Evolutionary conservation across 2,888 invertebrate genomes (phyloP).

Genomic region (Acanthoscelides obtectus): DNA sequence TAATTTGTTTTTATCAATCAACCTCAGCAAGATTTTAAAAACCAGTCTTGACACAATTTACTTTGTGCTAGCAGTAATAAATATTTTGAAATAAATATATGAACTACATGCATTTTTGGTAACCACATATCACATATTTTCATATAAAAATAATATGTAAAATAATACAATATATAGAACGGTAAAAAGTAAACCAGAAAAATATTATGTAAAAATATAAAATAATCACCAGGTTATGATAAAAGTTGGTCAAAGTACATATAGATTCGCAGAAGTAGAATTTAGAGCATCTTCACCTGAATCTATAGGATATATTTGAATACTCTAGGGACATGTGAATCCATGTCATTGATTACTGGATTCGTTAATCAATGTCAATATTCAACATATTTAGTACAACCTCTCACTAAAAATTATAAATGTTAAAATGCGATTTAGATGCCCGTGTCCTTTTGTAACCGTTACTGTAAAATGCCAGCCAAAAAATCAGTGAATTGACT

Average conservation of each 20-base stretch:
- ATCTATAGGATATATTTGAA: no score
- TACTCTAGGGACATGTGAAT: no score
- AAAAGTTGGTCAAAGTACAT: background rate
- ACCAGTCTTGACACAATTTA: background rate
- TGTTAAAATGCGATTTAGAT: no score
- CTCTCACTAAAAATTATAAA: no score
- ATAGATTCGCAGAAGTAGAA: background rate
- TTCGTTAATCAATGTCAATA: no score
- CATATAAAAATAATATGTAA: background rate
- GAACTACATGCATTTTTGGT: background rate
- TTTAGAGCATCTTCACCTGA: no score
- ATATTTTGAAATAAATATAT: background rate
- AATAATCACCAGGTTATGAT: background rate
- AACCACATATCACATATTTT: background rate
- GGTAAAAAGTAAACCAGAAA: background rate
- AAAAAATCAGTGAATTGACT: no score
- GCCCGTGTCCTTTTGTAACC: no score
- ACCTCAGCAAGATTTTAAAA: background rate
- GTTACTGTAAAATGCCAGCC: no score
- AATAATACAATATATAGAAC: background rate
- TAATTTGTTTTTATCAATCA: background rate
- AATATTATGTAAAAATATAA: background rate
- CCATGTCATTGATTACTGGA: no score
- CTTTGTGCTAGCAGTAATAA: background rate
- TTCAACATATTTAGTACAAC: no score